Evolutionary conservation across 2,888 invertebrate species (phyloP).

Genomic region (Biston betularia): DNA sequence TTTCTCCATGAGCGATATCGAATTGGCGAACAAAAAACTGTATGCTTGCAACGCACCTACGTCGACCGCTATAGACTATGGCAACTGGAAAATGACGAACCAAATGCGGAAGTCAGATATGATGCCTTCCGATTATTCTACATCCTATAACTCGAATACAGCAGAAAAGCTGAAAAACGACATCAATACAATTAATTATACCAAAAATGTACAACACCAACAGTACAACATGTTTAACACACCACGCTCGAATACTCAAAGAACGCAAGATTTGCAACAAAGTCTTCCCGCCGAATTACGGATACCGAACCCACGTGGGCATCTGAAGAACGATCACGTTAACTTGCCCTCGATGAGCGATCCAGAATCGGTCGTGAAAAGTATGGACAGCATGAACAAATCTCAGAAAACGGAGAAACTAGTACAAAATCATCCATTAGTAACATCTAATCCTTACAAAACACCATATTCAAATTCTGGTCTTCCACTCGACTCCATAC

Average conservation of each 20-base stretch:
- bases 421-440: constrained; percentile 71
- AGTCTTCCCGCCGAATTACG: constrained; percentile 71
- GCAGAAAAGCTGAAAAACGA: constrained; percentile 71
- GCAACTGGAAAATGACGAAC: constrained; percentile 76
- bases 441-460: constrained; percentile 75
- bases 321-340: constrained; percentile 67
- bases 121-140: constrained; percentile 73
- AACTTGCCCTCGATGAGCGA: constrained; percentile 59
- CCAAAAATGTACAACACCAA: constrained; percentile 73
- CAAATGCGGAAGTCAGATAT: constrained; percentile 73
- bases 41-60: constrained; percentile 67
- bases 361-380: constrained; percentile 63
- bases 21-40: constrained; percentile 77
- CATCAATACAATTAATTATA: constrained; percentile 67
- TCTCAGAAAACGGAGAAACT: constrained; percentile 73
- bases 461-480: constrained; percentile 71
- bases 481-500: constrained; percentile 81
- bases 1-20: constrained; percentile 79
- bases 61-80: constrained; percentile 71
- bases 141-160: constrained; percentile 62
- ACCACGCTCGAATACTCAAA: constrained; percentile 63
- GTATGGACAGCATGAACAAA: constrained; percentile 65
- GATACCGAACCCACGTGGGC: constrained; percentile 77
- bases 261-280: constrained; percentile 71
- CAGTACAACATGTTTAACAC: constrained; percentile 70